These are phyloP conservation scores for silkworm (Bombyx mori) DNA, from an alignment of 1,140 invertebrate genomes.

Conservation along the genomic window ASM3026992v2 NC_085121.1:4067501-4068000, in stretches of 20 bases:
- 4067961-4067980: slow-evolving; percentile 93
- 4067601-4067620: no score
- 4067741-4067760: slow-evolving; percentile 85
- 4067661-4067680: slow-evolving; percentile 79
- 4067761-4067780: slow-evolving; percentile 44
- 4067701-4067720: slow-evolving; percentile 95
- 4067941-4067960: slow-evolving; percentile 94
- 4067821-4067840: background rate
- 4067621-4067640: no score
- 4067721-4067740: slow-evolving; percentile 92
- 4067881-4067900: slow-evolving; percentile 44
- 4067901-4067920: slow-evolving; percentile 78
- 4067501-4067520: no score
- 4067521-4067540: no score
- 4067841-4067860: no score
- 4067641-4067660: background rate
- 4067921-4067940: slow-evolving; percentile 97
- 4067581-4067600: no score
- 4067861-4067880: no score
- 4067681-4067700: slow-evolving; percentile 85
- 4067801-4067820: slow-evolving; percentile 91
- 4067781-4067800: slow-evolving; percentile 76
- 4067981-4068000: slow-evolving; percentile 96
- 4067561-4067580: no score
- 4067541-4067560: no score